Conservation (phyloP, 2,113 vertebrate genomes). For the Actenoides lindsayi region DNA sequence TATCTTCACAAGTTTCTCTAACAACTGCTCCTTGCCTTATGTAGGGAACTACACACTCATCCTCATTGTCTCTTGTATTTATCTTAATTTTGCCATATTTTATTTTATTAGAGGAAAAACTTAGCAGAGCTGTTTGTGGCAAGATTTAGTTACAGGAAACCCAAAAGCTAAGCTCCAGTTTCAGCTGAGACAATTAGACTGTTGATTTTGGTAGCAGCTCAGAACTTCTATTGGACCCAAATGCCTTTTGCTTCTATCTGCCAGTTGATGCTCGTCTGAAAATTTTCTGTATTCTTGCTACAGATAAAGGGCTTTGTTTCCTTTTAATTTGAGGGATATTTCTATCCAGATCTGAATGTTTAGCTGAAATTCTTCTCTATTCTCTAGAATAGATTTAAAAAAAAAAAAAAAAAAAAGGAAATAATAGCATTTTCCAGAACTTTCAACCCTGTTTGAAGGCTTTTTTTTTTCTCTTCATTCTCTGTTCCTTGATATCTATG, state of each 20-base stretch:
- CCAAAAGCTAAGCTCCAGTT: constrained; percentile 56
- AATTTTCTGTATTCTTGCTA: constrained; percentile 24
- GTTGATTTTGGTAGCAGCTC: constrained; percentile 68
- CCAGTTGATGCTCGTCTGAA: constrained; percentile 47
- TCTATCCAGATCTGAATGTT: constrained; percentile 25
- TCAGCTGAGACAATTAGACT: constrained; percentile 67
- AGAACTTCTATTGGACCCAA: constrained; percentile 62
- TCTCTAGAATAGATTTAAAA: neutral
- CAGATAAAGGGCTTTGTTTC: constrained; percentile 44
- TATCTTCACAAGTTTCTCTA: neutral
- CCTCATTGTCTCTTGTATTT: constrained; percentile 26
- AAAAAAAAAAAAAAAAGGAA: neutral
- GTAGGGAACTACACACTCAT: neutral
- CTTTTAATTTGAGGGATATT: constrained; percentile 10
- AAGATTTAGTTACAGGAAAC: constrained; percentile 67
- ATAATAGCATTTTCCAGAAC: neutral
- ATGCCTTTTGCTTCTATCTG: constrained; percentile 54
- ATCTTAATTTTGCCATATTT: constrained; percentile 31
- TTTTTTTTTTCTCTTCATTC: neutral
- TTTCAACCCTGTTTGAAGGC: neutral
- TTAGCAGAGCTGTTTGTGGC: constrained; percentile 40
- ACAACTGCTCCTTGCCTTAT: neutral
- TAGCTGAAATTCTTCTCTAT: constrained; percentile 26
- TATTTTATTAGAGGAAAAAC: constrained; percentile 37
- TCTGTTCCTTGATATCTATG: neutral